Evolutionary conservation across 1,140 invertebrate genomes (phyloP).

Genomic region (Drosophila varians): DNA sequence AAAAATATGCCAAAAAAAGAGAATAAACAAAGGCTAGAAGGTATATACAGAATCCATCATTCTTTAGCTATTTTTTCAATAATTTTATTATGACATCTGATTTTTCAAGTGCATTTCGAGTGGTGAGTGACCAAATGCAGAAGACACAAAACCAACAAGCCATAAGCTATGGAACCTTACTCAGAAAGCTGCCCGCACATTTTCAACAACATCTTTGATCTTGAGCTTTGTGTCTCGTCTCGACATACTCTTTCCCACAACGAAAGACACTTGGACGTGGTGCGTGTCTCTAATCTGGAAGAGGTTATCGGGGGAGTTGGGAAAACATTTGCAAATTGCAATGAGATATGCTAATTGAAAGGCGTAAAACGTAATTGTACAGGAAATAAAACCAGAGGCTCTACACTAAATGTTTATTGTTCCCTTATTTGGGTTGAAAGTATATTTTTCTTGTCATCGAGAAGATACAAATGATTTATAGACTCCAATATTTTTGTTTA

Average conservation of each 20-base stretch:
- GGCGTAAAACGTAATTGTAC: not conserved
- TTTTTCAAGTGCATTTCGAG: not conserved
- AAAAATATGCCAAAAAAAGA: not conserved
- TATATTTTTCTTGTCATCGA: too few relatives aligned
- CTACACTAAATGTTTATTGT: not conserved
- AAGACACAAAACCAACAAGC: slow-evolving; percentile 26
- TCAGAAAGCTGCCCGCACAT: slow-evolving; percentile 67
- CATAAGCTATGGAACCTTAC: slow-evolving; percentile 30
- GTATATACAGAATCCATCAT: slow-evolving; percentile 10
- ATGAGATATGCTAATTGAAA: slow-evolving; percentile 29
- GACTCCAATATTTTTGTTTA: not conserved
- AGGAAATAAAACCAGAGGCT: not conserved
- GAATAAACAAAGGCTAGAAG: too few relatives aligned
- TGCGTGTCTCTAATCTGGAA: slow-evolving; percentile 27
- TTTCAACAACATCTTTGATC: slow-evolving; percentile 74
- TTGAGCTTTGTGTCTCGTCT: slow-evolving; percentile 40
- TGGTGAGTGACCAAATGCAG: slow-evolving; percentile 61
- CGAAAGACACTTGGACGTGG: not conserved
- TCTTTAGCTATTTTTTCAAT: too few relatives aligned
- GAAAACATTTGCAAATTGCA: slow-evolving; percentile 17
- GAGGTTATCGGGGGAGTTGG: slow-evolving; percentile 5
- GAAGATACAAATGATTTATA: not conserved
- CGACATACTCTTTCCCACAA: slow-evolving; percentile 10
- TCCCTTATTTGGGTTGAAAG: too few relatives aligned
- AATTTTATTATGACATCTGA: too few relatives aligned